phyloP scores from a whole-genome alignment of 2,888 invertebrate genomes.

The Endomychus coccineus region DNA sequence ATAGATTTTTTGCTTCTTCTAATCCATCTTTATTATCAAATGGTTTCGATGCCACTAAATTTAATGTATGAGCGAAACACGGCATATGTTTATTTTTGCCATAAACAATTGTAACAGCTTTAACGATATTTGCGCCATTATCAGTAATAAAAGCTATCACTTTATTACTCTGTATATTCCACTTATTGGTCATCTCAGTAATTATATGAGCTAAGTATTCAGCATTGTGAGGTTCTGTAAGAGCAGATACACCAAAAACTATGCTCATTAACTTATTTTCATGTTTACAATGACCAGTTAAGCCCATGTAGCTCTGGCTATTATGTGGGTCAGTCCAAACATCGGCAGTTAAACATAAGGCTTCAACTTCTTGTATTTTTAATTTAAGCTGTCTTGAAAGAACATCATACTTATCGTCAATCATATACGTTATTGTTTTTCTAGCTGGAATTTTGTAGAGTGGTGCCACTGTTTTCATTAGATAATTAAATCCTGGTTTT shows the following conservation, averaged over 20 bases:
- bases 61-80: constrained; percentile 23
- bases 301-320: constrained; percentile 4
- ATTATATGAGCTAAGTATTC: constrained; percentile 20
- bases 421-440: constrained; percentile 7
- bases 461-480: constrained; percentile 6
- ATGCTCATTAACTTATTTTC: constrained; percentile 8
- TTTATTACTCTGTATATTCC: constrained; percentile 16
- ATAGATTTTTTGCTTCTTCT: neutral
- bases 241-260: constrained; percentile 8
- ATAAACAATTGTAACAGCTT: constrained; percentile 21
- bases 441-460: constrained; percentile 5
- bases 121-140: constrained; percentile 26
- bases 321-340: constrained; percentile 8
- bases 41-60: constrained; percentile 22
- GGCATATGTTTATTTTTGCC: constrained; percentile 22
- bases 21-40: constrained; percentile 2
- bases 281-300: constrained; percentile 10
- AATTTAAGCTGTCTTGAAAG: constrained; percentile 5
- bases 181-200: constrained; percentile 21
- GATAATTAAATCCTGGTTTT: constrained; percentile 4
- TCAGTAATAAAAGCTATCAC: constrained; percentile 24
- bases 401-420: constrained; percentile 8
- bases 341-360: constrained; percentile 7
- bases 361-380: constrained; percentile 7
- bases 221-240: constrained; percentile 16